A percentile compares a stretch with the other conserved stretches of the same genome.
Conservation (phyloP, 35 echinoderm and acorn worm genomes). For the Apostichopus californicus region DNA sequence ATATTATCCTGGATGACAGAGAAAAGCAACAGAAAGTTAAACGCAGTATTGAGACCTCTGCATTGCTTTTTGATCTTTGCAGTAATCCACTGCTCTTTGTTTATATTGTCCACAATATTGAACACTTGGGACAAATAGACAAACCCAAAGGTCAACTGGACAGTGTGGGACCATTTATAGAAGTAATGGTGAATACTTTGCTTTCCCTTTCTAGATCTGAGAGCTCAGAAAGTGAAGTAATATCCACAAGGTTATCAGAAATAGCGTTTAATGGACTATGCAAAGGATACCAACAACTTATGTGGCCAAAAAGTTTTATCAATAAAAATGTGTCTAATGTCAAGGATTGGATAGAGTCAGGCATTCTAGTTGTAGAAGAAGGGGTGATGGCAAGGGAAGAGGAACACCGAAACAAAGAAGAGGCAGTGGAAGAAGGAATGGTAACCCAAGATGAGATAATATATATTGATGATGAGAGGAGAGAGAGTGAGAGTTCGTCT, state of each 20-base stretch:
- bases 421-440: too few relatives aligned
- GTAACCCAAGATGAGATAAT: too few relatives aligned
- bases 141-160: neutral
- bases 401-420: too few relatives aligned
- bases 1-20: too few relatives aligned
- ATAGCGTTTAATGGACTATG: conserved; percentile 40
- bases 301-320: conserved; percentile 2
- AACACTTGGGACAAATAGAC: neutral
- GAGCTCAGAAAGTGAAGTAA: too few relatives aligned
- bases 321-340: neutral
- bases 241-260: neutral
- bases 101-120: neutral
- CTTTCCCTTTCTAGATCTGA: neutral
- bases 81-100: conserved; percentile 5
- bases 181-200: too few relatives aligned
- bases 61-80: neutral
- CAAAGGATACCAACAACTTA: conserved; percentile 14
- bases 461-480: too few relatives aligned
- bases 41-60: neutral
- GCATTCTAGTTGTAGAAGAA: conserved; percentile 24
- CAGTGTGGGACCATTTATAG: neutral
- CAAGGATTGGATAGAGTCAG: conserved; percentile 19
- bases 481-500: too few relatives aligned
- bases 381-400: neutral
- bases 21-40: too few relatives aligned